These are phyloP conservation scores for Mechanitis mazaeus DNA, from an alignment of 2,888 invertebrate genomes.

Conservation along the genomic window DNA sequence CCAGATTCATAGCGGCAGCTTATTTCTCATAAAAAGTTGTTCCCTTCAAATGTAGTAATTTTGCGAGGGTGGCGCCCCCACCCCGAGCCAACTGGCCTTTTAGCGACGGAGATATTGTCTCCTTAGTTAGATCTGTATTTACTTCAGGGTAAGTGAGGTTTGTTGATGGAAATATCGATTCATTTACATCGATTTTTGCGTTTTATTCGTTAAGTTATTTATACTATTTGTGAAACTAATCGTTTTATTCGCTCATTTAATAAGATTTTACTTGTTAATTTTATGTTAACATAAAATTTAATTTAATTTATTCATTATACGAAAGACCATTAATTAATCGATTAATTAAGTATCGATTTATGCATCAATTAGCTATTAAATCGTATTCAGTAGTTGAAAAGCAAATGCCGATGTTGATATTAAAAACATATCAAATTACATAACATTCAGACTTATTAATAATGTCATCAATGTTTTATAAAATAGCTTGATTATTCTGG, in stretches of 20 bases:
- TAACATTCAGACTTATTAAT: neutral
- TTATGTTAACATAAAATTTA: neutral
- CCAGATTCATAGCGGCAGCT: constrained; percentile 73
- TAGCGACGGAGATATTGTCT: constrained; percentile 75
- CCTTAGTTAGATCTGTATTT: constrained; percentile 74
- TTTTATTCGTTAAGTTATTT: too few species aligned
- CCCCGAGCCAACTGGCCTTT: constrained; percentile 66
- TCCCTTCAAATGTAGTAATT: constrained; percentile 76
- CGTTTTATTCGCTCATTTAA: neutral
- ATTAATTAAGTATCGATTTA: neutral
- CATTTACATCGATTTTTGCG: constrained; percentile 13
- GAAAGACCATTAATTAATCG: neutral
- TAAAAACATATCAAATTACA: neutral
- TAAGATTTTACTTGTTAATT: neutral
- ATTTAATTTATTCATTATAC: neutral
- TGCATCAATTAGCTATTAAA: neutral
- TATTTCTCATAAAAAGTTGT: constrained; percentile 76
- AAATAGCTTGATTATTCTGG: too few species aligned
- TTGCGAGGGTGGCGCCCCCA: constrained; percentile 57
- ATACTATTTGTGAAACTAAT: neutral
- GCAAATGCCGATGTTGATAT: neutral
- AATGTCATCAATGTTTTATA: too few species aligned
- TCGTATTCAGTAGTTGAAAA: neutral
- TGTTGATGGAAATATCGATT: constrained; percentile 38
- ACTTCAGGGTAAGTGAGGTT: constrained; percentile 52